phyloP scores from a whole-genome alignment of 2,113 vertebrate species.

The Lepisosteus oculatus region DNA sequence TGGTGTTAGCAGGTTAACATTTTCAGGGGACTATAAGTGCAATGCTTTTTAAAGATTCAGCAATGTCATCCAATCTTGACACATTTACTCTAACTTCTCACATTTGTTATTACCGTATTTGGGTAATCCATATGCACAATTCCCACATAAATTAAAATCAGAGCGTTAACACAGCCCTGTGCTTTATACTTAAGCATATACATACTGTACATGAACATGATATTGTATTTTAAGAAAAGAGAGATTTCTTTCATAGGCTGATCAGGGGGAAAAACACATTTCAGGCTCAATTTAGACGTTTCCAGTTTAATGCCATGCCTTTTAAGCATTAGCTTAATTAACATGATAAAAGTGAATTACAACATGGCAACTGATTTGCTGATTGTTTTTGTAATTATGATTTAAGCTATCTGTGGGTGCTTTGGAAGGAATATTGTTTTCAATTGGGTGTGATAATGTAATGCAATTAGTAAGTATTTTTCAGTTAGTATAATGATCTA shows the following conservation, averaged over 20 bases:
- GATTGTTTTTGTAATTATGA: constrained; percentile 25
- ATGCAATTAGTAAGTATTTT: constrained; percentile 7
- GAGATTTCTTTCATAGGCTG: constrained; percentile 14
- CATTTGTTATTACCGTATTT: too few species aligned
- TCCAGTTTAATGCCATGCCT: constrained; percentile 11
- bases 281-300: constrained; percentile 19
- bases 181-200: neutral
- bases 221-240: neutral
- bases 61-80: too few species aligned
- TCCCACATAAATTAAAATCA: neutral
- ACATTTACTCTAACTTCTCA: too few species aligned
- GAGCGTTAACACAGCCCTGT: neutral
- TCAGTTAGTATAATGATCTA: neutral
- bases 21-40: too few species aligned
- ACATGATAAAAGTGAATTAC: constrained; percentile 22
- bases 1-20: too few species aligned
- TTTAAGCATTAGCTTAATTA: constrained; percentile 18
- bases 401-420: constrained; percentile 20
- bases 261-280: constrained; percentile 14
- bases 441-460: constrained; percentile 18
- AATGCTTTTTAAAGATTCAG: too few species aligned
- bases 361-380: constrained; percentile 7
- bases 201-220: neutral
- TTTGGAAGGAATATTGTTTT: constrained; percentile 12
- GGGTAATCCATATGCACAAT: neutral